These are phyloP conservation scores for Phaenicophaeus curvirostris DNA, from an alignment of 2,797 vertebrate species.

Conservation along the genomic window DNA sequence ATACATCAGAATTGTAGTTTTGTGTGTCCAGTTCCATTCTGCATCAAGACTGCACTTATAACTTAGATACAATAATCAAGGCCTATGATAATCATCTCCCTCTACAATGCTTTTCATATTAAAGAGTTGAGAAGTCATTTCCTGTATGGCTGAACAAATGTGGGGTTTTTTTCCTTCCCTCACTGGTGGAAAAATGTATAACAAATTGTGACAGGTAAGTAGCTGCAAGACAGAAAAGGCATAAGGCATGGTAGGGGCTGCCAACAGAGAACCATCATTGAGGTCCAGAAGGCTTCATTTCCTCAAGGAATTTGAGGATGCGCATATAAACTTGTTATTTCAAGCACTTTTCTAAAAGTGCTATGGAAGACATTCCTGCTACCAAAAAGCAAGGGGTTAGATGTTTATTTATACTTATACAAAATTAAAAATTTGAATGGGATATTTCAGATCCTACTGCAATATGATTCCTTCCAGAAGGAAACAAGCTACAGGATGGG, in stretches of 20 bases:
- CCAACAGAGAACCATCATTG: background rate
- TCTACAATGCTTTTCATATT: background rate
- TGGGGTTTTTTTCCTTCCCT: background rate
- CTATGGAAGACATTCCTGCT: background rate
- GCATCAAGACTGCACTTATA: background rate
- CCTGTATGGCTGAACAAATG: background rate
- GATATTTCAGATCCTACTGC: background rate
- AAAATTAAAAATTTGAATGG: background rate
- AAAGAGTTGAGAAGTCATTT: background rate
- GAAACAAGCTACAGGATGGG: background rate
- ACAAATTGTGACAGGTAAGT: background rate
- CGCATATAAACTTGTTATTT: background rate
- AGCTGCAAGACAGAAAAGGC: background rate
- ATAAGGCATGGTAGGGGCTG: background rate
- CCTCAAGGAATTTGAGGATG: background rate
- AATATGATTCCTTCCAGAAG: background rate
- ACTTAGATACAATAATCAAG: background rate
- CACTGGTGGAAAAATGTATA: background rate
- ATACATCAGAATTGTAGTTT: background rate
- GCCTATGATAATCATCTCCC: background rate
- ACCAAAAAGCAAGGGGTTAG: background rate
- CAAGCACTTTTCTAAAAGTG: background rate
- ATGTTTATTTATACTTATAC: background rate
- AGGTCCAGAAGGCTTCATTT: background rate
- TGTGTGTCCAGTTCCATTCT: background rate